Evolutionary conservation across 2,888 invertebrate genomes (phyloP).

Genomic region (Lottia gigantea): DNA sequence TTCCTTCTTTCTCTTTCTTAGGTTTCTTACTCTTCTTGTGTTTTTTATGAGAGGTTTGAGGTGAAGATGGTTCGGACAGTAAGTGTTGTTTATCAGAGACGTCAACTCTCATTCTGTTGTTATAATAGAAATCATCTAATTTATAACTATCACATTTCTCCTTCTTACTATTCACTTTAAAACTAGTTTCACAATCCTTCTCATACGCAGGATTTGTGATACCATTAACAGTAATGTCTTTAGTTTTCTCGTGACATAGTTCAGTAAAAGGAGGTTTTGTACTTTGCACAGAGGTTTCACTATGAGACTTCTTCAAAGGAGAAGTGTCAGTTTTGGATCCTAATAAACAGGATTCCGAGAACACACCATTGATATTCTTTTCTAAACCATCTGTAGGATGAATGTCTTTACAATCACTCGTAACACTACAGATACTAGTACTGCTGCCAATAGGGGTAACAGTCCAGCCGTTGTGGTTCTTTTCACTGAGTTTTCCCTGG

Average conservation of each 20-base stretch:
- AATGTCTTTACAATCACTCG: conserved; percentile 12
- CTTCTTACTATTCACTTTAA: background rate
- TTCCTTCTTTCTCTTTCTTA: conserved; percentile 33
- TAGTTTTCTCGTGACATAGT: no score
- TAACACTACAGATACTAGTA: background rate
- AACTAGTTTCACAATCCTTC: background rate
- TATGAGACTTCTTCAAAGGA: no score
- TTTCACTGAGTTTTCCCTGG: conserved; percentile 24
- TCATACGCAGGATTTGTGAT: conserved; percentile 8
- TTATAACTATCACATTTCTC: background rate
- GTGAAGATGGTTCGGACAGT: conserved; percentile 25
- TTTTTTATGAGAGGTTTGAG: conserved; percentile 34
- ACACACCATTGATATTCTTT: conserved; percentile 11
- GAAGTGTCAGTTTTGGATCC: no score
- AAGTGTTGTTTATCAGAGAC: conserved; percentile 33
- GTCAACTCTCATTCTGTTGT: conserved; percentile 12
- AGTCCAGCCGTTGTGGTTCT: conserved; percentile 45
- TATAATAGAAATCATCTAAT: background rate
- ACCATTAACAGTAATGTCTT: background rate
- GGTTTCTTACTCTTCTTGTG: conserved; percentile 52
- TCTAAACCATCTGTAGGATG: conserved; percentile 6
- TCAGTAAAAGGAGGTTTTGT: background rate
- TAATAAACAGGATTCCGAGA: background rate
- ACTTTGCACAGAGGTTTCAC: background rate
- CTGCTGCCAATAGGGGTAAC: conserved; percentile 28